Evolutionary conservation across 2,888 invertebrate species (phyloP), one percentile per base, ranked within the genome.

Genomic region (Hyposoter dolosus): DNA sequence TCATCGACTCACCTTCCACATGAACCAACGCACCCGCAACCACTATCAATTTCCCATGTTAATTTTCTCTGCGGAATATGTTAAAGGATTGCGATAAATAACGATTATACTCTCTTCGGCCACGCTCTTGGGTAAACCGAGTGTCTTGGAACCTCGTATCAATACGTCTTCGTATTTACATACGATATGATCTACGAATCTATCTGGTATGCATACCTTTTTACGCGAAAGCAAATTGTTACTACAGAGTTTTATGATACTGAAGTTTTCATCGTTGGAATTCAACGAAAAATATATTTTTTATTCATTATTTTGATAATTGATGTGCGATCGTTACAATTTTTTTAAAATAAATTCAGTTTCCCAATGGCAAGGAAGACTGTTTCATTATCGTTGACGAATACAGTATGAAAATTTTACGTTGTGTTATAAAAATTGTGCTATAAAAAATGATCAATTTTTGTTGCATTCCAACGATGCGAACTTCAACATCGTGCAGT

Each of bases 21-120:
- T 35, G 4, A 6, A 6, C 83, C 40, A 9, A 83, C 89, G 80
- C 86, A 85, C 86, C 83, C 71, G 74, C 82, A 86, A 88, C 84
- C 63, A 50, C 88, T 87, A 86, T 83, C 89, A 89, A 92, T 91
- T 91, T 91, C 83, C 84, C 88, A 90, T 91, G 91, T 88, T 90
- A 91, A 91, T 91, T 87, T 85, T 87, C 88, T 82, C 69, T 66
- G 78, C 77, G 85, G 89, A 89, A 88, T 78, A 82, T 79, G 82
- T 23, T 15, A 60, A 60, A 80, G 88, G 87, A 89, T 90, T 88
- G 86, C 90, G 88, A 91, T 91, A 90, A 92, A 91, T 90, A 91
- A 91, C 86, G 90, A 92, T 91, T 89, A 89, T 35, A 3, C 85
- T 65, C 77, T 35, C 47, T 50, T 66, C n/a, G 75, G 76, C 35